phyloP scores from a whole-genome alignment of 2,888 invertebrate genomes.

The Nasonovia ribisnigri region DNA sequence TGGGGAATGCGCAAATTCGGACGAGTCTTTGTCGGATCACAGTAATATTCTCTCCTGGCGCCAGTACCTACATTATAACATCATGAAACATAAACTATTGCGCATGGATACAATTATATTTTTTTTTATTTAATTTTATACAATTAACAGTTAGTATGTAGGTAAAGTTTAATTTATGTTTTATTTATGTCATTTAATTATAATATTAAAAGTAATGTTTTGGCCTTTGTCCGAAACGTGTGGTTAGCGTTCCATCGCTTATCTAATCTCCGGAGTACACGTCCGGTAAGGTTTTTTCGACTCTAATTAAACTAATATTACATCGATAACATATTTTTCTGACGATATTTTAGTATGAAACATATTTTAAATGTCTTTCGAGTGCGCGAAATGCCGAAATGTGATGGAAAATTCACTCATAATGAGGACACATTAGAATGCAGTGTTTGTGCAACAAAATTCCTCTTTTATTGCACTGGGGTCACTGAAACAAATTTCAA shows the following conservation, averaged over 20 bases:
- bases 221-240: background rate
- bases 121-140: too few relatives aligned
- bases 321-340: too few relatives aligned
- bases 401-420: slow-evolving; percentile 23
- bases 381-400: background rate
- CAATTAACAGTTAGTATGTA: background rate
- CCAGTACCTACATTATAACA: too few relatives aligned
- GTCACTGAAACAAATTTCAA: slow-evolving; percentile 29
- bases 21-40: too few relatives aligned
- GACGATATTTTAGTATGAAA: too few relatives aligned
- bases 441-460: background rate
- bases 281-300: too few relatives aligned
- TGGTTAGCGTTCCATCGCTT: background rate
- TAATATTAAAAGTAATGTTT: background rate
- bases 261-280: background rate
- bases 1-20: too few relatives aligned
- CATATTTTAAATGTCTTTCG: slow-evolving; percentile 5
- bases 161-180: background rate
- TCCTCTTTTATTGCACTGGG: slow-evolving; percentile 26
- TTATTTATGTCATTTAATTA: background rate
- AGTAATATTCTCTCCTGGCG: too few relatives aligned
- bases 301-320: too few relatives aligned
- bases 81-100: background rate
- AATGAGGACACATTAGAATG: slow-evolving; percentile 11
- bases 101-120: background rate